Evolutionary conservation across 2,888 invertebrate genomes (phyloP), one percentile per base, ranked within the genome.

Genomic region (Yponomeuta cagnagella): DNA sequence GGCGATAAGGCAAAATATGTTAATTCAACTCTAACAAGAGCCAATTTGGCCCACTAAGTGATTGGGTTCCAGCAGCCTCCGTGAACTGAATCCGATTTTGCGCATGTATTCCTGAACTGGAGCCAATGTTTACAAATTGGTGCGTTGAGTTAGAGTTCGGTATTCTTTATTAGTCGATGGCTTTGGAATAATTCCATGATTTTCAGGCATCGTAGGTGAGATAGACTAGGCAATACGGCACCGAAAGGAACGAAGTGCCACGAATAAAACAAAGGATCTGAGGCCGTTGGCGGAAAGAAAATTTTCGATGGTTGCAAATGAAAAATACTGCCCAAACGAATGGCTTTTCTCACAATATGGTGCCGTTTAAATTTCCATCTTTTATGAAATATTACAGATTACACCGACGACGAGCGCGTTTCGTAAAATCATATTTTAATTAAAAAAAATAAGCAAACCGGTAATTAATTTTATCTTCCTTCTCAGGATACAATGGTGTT

Each of bases 1-100:
- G 81, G 79, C 82, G 90, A 92, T 92, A 91, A 90, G 85, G 83
- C 86, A 89, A 90, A 90, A 90, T 90, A 92, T 92, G 92, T 90
- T 90, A 91, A 91, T 91, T 89, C 81, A 79, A 82, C 79, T 81
- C 78, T 84, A 83, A 79, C 82, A 78, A 84, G 85, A 86, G 81
- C 83, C 85, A 86, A 88, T 88, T 89, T 90, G 86, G 88, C 88
- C 90, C 83, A 87, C 90, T 91, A 91, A 92, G 91, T 92, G 92
- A 92, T 91, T 91, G 90, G 91, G 81, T 89, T 86, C 78, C 84
- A 80, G 82, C 83, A 82, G 82, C 5, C 52, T 79, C 78, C 87
- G 88, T 88, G 89, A 86, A 86, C 87, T 80, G 89, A 90, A 91
- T 90, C 85, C 83, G 82, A 85, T 88, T 83, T 77, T 76, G 72